Conservation (phyloP, 2,888 invertebrate species). For the Nephrotoma flavescens region DNA sequence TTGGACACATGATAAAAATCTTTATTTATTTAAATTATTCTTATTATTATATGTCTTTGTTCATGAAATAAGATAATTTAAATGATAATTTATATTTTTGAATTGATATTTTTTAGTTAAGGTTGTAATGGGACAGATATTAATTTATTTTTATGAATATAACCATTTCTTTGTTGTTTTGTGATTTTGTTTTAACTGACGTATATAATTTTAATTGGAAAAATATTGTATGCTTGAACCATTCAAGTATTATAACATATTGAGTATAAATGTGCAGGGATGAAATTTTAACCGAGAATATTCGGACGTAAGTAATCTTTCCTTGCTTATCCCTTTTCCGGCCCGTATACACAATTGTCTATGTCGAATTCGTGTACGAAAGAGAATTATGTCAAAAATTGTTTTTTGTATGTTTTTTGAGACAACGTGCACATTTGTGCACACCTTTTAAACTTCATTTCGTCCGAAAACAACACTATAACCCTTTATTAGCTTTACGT, state of each 20-base stretch:
- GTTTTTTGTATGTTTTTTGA: too few species aligned
- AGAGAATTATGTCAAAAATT: too few species aligned
- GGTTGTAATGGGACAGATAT: neutral
- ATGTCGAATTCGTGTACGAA: too few species aligned
- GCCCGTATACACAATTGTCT: too few species aligned
- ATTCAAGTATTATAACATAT: neutral
- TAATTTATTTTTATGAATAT: neutral
- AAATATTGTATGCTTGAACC: neutral
- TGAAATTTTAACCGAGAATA: neutral
- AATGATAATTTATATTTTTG: neutral
- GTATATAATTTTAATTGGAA: neutral
- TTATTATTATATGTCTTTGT: neutral
- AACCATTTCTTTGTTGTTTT: neutral
- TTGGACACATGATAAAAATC: neutral
- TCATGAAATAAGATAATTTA: neutral
- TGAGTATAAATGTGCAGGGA: neutral
- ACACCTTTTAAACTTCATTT: too few species aligned
- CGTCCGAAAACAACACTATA: too few species aligned
- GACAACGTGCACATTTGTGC: too few species aligned
- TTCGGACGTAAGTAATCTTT: too few species aligned
- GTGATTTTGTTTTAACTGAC: neutral
- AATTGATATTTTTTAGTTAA: neutral
- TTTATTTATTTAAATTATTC: neutral
- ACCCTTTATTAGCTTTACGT: too few species aligned
- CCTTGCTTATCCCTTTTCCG: too few species aligned